phyloP scores from a whole-genome alignment of 2,888 invertebrate genomes.

The Troilus luridus region DNA sequence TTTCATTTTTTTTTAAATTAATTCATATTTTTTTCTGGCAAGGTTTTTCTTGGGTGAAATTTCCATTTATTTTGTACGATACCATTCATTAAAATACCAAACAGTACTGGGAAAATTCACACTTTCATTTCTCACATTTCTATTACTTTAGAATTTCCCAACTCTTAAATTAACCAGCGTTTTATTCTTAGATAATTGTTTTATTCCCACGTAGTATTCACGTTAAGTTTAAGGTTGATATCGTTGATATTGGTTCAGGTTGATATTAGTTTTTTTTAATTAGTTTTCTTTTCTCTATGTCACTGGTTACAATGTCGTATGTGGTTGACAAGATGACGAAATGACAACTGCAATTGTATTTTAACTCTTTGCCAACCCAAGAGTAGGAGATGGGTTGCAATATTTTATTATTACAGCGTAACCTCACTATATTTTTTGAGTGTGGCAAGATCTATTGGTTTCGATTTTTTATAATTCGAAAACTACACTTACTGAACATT shows the following conservation, averaged over 20 bases:
- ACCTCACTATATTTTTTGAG: too few relatives aligned
- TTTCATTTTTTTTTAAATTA: too few relatives aligned
- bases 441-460: too few relatives aligned
- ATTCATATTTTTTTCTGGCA: too few relatives aligned
- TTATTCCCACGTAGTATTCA: background rate
- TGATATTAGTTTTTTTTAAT: background rate
- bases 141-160: background rate
- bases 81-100: background rate
- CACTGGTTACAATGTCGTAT: background rate
- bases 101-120: background rate
- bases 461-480: too few relatives aligned
- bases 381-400: background rate
- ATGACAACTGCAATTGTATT: background rate
- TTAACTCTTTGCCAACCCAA: background rate
- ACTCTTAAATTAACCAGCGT: background rate
- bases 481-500: too few relatives aligned
- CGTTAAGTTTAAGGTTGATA: background rate
- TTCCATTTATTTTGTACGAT: background rate
- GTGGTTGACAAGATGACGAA: background rate
- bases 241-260: too few relatives aligned
- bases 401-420: background rate
- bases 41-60: background rate
- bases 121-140: constrained; percentile 4
- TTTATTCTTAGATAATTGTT: background rate
- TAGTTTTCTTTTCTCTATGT: background rate